Conservation (phyloP, 2,888 invertebrate species). For the Ophion obscuratus region DNA sequence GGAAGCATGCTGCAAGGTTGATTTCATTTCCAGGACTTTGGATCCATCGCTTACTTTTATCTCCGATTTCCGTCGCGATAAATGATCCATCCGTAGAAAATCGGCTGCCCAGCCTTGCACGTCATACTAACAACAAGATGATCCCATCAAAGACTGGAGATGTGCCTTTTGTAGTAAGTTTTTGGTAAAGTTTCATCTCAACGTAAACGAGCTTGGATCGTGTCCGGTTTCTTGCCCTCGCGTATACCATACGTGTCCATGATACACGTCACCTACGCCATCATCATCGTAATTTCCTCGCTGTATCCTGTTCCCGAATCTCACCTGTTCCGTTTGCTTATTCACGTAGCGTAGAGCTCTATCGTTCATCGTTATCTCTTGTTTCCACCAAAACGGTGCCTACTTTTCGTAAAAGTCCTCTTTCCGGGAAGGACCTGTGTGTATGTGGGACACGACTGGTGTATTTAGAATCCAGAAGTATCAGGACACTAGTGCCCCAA, state of each 20-base stretch:
- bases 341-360: slow-evolving; percentile 21
- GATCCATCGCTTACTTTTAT: background rate
- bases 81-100: background rate
- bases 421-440: slow-evolving; percentile 50
- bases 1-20: background rate
- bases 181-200: slow-evolving; percentile 2
- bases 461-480: background rate
- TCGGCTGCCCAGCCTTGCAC: background rate
- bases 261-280: background rate
- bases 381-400: slow-evolving; percentile 38
- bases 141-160: background rate
- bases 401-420: slow-evolving; percentile 34
- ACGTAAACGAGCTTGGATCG: background rate
- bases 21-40: background rate
- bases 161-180: background rate
- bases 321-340: slow-evolving; percentile 18
- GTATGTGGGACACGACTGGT: background rate
- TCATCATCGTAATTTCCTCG: background rate
- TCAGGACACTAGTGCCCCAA: background rate
- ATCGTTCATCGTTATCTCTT: slow-evolving; percentile 53
- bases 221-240: slow-evolving; percentile 12
- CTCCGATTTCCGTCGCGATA: background rate
- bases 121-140: background rate
- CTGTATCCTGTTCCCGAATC: slow-evolving; percentile 27
- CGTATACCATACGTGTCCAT: background rate